phyloP scores from a whole-genome alignment of 2,797 vertebrate species.

The Morelia viridis region DNA sequence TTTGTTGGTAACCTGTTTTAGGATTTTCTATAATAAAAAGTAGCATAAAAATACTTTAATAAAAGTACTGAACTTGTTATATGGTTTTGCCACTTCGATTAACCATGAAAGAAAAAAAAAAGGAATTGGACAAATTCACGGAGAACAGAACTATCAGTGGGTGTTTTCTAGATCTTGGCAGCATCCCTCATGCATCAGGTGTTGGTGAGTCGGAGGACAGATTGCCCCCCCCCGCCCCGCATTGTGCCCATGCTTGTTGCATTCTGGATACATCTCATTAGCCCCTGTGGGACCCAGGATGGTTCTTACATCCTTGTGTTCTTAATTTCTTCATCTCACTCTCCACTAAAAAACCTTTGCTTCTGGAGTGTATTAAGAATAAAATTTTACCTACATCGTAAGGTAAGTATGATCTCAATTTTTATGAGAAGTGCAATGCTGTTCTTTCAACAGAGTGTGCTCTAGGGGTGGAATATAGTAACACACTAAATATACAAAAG shows the following conservation, averaged over 20 bases:
- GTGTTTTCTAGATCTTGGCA: background rate
- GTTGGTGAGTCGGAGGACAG: background rate
- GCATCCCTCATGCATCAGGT: background rate
- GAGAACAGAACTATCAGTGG: background rate
- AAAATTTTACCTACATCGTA: background rate
- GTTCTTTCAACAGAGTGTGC: background rate
- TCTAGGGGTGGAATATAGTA: background rate
- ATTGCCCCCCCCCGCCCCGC: background rate
- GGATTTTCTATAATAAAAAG: too few relatives aligned
- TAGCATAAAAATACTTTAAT: background rate
- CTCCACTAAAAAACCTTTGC: background rate
- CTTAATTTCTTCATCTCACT: background rate
- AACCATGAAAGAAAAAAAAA: background rate
- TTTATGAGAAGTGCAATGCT: background rate
- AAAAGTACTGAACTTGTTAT: background rate
- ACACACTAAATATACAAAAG: conserved; percentile 39
- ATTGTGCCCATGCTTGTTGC: background rate
- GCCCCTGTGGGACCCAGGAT: background rate
- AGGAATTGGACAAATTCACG: background rate
- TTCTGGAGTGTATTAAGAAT: background rate
- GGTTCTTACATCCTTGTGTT: background rate
- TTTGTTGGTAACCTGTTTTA: too few relatives aligned
- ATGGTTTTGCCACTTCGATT: background rate
- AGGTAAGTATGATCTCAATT: background rate
- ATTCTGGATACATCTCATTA: background rate